A percentile compares a stretch with the other conserved stretches of the same genome.
phyloP scores from a whole-genome alignment of 2,888 invertebrate species.

The Liopterus haemorrhoidalis region DNA sequence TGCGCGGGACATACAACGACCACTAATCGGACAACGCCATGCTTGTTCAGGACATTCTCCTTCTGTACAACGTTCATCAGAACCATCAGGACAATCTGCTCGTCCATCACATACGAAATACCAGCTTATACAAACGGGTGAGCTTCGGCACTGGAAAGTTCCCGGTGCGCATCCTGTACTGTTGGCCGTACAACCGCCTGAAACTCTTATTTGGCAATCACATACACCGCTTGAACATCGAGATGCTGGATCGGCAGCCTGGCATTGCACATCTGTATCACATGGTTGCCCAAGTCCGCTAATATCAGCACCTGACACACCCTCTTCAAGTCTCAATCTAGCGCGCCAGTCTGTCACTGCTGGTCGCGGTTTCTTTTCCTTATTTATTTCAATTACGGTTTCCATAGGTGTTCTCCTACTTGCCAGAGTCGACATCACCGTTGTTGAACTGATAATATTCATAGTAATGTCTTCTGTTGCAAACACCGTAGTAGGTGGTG shows the following conservation, averaged over 20 bases:
- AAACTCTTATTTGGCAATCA: conserved; percentile 68
- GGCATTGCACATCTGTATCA: conserved; percentile 70
- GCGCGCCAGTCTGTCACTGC: conserved; percentile 34
- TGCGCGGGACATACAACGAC: conserved; percentile 70
- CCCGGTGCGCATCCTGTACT: conserved; percentile 75
- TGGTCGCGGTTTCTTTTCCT: conserved; percentile 20
- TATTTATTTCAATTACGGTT: conserved; percentile 37
- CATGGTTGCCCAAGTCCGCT: conserved; percentile 75
- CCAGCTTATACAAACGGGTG: conserved; percentile 85
- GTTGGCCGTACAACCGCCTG: conserved; percentile 67
- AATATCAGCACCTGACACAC: conserved; percentile 53
- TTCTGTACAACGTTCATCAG: conserved; percentile 75
- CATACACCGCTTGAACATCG: conserved; percentile 70
- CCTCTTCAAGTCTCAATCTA: conserved; percentile 46
- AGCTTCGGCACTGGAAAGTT: conserved; percentile 82
- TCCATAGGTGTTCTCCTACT: conserved; percentile 49
- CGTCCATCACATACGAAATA: conserved; percentile 87
- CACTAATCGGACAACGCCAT: conserved; percentile 63
- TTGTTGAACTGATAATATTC: conserved; percentile 39
- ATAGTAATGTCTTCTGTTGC: too few species aligned
- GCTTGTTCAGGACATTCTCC: conserved; percentile 64
- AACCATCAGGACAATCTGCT: conserved; percentile 77
- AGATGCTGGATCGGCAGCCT: conserved; percentile 70
- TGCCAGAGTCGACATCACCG: conserved; percentile 40
- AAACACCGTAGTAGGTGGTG: too few species aligned